Evolutionary conservation across 2,113 vertebrate species (phyloP), one percentile per base, ranked within the genome.

Genomic region (Aphelocoma coerulescens): DNA sequence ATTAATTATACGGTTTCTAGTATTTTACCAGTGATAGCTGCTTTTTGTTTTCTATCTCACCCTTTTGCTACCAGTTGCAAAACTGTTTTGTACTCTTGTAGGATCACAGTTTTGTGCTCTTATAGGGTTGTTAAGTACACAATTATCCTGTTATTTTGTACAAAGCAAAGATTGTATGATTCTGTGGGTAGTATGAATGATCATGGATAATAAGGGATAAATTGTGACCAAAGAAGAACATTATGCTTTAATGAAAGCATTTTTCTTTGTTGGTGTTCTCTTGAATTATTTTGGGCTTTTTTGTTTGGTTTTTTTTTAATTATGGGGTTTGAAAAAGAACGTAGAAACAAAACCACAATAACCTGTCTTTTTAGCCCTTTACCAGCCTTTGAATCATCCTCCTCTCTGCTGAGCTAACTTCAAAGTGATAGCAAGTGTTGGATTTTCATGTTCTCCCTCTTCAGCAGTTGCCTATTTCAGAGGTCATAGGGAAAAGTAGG

Each of bases 21-120:
- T 71, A 30, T 65, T 86, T 16, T 19, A 27, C 22, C 4, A 22
- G 21, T 63, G 15, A 16, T n/a, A 82, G 9, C 20, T 89, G 10
- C 19, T 49, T 49, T 52, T 55, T 2, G 1, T 48, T 11, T 49
- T 10, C 5, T 3, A 2, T 3, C 8, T 37, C 48, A 5, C 6
- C 13, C 6, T 78, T 89, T 66, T 73, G 11, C 46, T 72, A 41
- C 5, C 3, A 32, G 16, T 71, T 55, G 7, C 18, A 85, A 24
- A 66, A 58, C 17, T 69, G 13, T 79, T 84, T 43, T 59, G 18
- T 75, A 8, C 17, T 85, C 19, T 43, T 22, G 1, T 30, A 67
- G 27, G 28, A 57, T 74, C 48, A 73, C 5, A 46, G 11, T 67
- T 82, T 54, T 54, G 19, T 71, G 7, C 10, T 68, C 24, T 58